These are phyloP conservation scores for Dipodomys merriami DNA, from an alignment of 2,113 vertebrate genomes.

Conservation along the genomic window DNA sequence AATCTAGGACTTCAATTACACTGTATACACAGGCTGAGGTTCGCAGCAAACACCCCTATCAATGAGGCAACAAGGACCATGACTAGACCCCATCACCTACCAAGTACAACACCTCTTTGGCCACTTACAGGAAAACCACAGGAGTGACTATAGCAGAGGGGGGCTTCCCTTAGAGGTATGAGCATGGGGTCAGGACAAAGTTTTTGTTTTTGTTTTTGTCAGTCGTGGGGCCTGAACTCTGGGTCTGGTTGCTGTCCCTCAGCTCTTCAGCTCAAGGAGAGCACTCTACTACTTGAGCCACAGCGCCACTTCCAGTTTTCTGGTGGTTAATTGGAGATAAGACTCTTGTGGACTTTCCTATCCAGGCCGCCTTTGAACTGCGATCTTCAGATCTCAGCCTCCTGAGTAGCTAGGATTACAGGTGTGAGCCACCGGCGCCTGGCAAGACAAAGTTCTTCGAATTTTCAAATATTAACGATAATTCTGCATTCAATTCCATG, in stretches of 20 bases:
- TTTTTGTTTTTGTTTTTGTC: background rate
- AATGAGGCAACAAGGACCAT: no score
- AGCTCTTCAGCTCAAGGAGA: no score
- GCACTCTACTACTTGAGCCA: no score
- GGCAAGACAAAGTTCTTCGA: background rate
- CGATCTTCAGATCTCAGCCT: no score
- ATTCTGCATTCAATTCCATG: background rate
- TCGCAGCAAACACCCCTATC: background rate
- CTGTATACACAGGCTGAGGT: background rate
- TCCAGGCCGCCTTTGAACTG: no score
- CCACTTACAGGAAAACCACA: background rate
- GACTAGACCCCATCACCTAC: background rate
- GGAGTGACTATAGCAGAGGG: background rate
- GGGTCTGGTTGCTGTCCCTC: no score
- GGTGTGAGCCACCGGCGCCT: no score
- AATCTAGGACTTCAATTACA: fast-evolving
- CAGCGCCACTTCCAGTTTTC: no score
- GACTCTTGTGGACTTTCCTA: no score
- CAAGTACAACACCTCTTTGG: background rate
- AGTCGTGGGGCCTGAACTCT: background rate
- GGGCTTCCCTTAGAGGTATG: background rate
- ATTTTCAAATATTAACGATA: background rate
- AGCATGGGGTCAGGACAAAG: background rate
- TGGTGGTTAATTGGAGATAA: no score
- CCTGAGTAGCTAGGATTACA: no score